Conservation (phyloP, 2,113 vertebrate species). For the Cyprinodon variegatus region DNA sequence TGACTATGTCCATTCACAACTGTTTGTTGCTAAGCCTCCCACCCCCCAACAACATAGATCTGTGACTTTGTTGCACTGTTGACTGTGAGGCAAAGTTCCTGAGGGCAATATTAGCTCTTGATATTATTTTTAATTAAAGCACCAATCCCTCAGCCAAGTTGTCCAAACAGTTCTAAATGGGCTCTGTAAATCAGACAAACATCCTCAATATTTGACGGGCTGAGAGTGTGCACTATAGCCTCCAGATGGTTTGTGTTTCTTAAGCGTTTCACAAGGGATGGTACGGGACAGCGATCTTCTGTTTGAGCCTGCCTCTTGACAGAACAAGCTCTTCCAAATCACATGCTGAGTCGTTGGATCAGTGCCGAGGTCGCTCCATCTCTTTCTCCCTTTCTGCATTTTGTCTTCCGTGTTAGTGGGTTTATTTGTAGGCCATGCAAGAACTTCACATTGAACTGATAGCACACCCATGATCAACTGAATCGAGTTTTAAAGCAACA, state of each 20-base stretch:
- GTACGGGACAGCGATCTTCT: slow-evolving; percentile 72
- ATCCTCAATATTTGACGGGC: slow-evolving; percentile 77
- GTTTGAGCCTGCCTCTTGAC: slow-evolving; percentile 67
- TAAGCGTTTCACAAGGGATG: slow-evolving; percentile 67
- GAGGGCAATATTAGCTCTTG: slow-evolving; percentile 72
- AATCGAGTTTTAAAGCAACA: background rate
- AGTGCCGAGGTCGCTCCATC: slow-evolving; percentile 46
- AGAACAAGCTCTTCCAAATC: slow-evolving; percentile 58
- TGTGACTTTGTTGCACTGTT: slow-evolving; percentile 72
- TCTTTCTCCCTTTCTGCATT: slow-evolving; percentile 13
- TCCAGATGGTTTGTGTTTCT: slow-evolving; percentile 82
- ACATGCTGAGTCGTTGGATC: slow-evolving; percentile 58
- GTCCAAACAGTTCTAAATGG: slow-evolving; percentile 81
- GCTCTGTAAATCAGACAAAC: slow-evolving; percentile 81
- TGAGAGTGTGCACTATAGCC: slow-evolving; percentile 60
- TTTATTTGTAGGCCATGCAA: slow-evolving; percentile 36
- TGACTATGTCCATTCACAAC: slow-evolving; percentile 50
- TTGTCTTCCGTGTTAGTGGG: slow-evolving; percentile 37
- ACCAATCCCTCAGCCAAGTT: slow-evolving; percentile 77
- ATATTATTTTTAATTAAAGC: slow-evolving; percentile 86
- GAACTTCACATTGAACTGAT: slow-evolving; percentile 20
- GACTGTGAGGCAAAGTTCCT: slow-evolving; percentile 70
- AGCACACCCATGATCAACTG: background rate
- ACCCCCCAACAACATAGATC: slow-evolving; percentile 50
- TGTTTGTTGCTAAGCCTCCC: slow-evolving; percentile 39